A percentile compares a stretch with the other conserved stretches of the same genome.
Evolutionary conservation across 2,888 invertebrate species (phyloP).

Genomic region (Mayetiola destructor): DNA sequence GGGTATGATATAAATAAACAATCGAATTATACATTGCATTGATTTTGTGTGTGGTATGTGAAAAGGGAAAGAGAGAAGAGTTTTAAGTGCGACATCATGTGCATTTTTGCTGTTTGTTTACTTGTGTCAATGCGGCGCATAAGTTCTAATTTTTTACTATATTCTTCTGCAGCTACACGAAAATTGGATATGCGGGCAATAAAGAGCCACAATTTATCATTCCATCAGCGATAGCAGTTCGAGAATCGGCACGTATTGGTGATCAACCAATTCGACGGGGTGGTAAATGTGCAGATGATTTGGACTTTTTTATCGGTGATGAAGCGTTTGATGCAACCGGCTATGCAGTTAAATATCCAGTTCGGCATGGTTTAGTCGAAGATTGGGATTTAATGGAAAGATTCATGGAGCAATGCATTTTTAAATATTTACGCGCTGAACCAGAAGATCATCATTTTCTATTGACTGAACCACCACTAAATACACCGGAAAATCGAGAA

Average conservation of each 20-base stretch:
- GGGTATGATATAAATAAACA: constrained; percentile 49
- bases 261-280: constrained; percentile 80
- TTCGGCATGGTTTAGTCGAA: constrained; percentile 96
- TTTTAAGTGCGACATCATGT: background rate
- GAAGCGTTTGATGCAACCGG: constrained; percentile 96
- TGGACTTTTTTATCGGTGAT: constrained; percentile 98
- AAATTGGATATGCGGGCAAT: constrained; percentile 96
- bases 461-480: constrained; percentile 94
- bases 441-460: constrained; percentile 99
- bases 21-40: background rate
- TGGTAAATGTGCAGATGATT: constrained; percentile 93
- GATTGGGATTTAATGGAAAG: constrained; percentile 99
- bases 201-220: constrained; percentile 99
- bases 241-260: constrained; percentile 90
- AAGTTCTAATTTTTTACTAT: constrained; percentile 2
- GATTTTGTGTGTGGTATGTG: too few relatives aligned
- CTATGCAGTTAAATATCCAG: constrained; percentile 97
- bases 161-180: constrained; percentile 60
- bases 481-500: constrained; percentile 96
- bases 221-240: constrained; percentile 97
- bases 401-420: constrained; percentile 96
- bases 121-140: background rate
- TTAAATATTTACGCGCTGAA: constrained; percentile 94
- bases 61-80: background rate
- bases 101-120: background rate